A percentile compares a stretch with the other conserved stretches of the same genome.
These are phyloP conservation scores for Epirrhoe tristata DNA, from an alignment of 2,888 invertebrate genomes.

Conservation along the genomic window DNA sequence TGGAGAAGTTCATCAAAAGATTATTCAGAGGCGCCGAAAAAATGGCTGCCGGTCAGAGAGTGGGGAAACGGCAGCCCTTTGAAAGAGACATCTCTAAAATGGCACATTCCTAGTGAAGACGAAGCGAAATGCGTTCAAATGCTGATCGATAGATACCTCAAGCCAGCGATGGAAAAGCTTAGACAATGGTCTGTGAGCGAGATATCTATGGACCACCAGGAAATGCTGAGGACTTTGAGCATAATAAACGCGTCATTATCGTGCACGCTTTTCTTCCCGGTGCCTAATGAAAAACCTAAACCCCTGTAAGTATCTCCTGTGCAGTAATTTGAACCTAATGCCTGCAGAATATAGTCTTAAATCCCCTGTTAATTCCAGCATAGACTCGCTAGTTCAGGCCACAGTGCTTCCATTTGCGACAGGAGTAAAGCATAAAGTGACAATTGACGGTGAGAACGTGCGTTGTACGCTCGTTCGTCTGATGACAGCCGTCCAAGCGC, in stretches of 20 bases:
- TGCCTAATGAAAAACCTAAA: slow-evolving; percentile 87
- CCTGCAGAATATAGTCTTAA: slow-evolving; percentile 7
- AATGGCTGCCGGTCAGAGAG: slow-evolving; percentile 90
- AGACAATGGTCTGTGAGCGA: slow-evolving; percentile 83
- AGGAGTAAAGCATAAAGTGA: slow-evolving; percentile 70
- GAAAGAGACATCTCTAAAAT: slow-evolving; percentile 87
- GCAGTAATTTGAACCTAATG: neutral
- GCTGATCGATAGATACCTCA: slow-evolving; percentile 87
- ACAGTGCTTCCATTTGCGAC: slow-evolving; percentile 80
- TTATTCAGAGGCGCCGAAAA: slow-evolving; percentile 87
- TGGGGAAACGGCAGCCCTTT: slow-evolving; percentile 92
- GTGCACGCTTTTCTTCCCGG: slow-evolving; percentile 88
- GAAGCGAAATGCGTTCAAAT: slow-evolving; percentile 89
- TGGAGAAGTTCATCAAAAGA: slow-evolving; percentile 86
- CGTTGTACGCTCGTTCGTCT: slow-evolving; percentile 86
- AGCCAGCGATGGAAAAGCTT: slow-evolving; percentile 87
- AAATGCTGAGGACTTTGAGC: slow-evolving; percentile 88
- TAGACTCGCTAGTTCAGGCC: slow-evolving; percentile 84
- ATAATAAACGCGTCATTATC: slow-evolving; percentile 88
- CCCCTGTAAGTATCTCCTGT: slow-evolving; percentile 77
- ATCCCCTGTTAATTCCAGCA: slow-evolving; percentile 65
- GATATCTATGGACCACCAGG: slow-evolving; percentile 85
- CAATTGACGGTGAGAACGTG: slow-evolving; percentile 89
- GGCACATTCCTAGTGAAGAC: slow-evolving; percentile 90
- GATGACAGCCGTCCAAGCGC: slow-evolving; percentile 87